Conservation (phyloP, 2,888 invertebrate genomes). For the Byasa hedistus region DNA sequence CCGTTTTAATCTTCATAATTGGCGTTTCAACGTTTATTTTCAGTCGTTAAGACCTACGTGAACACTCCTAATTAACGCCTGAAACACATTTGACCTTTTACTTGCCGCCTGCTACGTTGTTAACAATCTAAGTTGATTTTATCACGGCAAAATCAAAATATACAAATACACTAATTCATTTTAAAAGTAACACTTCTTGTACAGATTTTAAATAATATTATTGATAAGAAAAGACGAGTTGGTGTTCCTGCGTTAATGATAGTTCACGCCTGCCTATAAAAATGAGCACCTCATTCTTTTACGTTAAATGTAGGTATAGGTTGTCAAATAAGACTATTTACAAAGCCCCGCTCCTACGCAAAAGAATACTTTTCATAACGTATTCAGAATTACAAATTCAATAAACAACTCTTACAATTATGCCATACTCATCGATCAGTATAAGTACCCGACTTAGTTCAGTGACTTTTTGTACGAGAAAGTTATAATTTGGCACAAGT, state of each 20-base stretch:
- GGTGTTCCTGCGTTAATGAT: not conserved
- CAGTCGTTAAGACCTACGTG: constrained; percentile 13
- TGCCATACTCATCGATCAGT: not conserved
- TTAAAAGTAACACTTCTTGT: not conserved
- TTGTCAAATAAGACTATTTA: not conserved
- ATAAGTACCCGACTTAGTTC: not conserved
- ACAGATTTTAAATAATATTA: too few species aligned
- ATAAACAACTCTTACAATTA: not conserved
- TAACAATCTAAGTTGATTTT: constrained; percentile 5
- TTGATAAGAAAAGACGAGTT: too few species aligned
- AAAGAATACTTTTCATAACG: not conserved
- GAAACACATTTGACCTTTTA: not conserved
- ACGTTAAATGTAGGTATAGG: not conserved
- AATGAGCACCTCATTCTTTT: too few species aligned
- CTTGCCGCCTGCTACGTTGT: constrained; percentile 4
- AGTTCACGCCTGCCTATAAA: not conserved
- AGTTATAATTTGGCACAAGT: too few species aligned
- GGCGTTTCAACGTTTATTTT: constrained; percentile 17
- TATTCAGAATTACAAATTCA: not conserved
- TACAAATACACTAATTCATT: not conserved
- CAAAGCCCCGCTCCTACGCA: not conserved
- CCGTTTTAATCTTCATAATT: constrained; percentile 19
- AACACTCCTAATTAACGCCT: constrained; percentile 8
- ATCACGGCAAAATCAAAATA: not conserved
- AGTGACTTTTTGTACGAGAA: not conserved